Base-by-base conservation (phyloP, 35 echinoderm and acorn worm species). In the Ophiothrix spiculata region DNA sequence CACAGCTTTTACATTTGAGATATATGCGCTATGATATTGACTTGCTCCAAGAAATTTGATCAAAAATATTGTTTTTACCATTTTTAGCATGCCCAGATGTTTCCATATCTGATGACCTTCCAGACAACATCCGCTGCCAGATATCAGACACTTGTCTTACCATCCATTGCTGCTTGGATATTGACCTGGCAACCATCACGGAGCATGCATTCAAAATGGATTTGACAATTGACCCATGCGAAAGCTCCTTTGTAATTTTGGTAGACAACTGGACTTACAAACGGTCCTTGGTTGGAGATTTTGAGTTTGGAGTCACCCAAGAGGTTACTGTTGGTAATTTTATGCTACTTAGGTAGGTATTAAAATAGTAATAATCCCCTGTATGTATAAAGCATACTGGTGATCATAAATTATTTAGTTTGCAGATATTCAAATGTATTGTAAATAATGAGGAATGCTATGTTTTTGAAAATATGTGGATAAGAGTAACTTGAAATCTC, bases 291-390 rank as follows among this genome's bases (percentile, higher is more conserved):
- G 8, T 54, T 54, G 40, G 39, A 82, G 25, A 60, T 14, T 8
- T 80, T 14, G 80, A 82, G 4, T 45, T 82, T 40, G 80, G 17
- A 32, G 34, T 45, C 23, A 46, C n/a, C 0, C 16, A 56, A 16
- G 29, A 82, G 41, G 33, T 82, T 19, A 29, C 14, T 0, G 54
- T 82, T 33, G 80, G 80, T 46, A 82, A 82, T 33, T 82, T 82
- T 82, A 45, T 82, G 13, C 23, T 10, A 15, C 0, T 82, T 19
- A 46, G 1, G 80, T 80, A 80, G n/a, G 36, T 19, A 21, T 6
- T 75, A 31, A 10, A 31, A 21, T 75, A 2, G 1, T n/a, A n/a
- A n/a, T n/a, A n/a, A n/a, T n/a, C n/a, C n/a, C n/a, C n/a, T n/a
- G n/a, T n/a, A n/a, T n/a, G n/a, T n/a, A n/a, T n/a, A n/a, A n/a